phyloP scores from a whole-genome alignment of 2,888 invertebrate species.

The Theodoxus fluviatilis region DNA sequence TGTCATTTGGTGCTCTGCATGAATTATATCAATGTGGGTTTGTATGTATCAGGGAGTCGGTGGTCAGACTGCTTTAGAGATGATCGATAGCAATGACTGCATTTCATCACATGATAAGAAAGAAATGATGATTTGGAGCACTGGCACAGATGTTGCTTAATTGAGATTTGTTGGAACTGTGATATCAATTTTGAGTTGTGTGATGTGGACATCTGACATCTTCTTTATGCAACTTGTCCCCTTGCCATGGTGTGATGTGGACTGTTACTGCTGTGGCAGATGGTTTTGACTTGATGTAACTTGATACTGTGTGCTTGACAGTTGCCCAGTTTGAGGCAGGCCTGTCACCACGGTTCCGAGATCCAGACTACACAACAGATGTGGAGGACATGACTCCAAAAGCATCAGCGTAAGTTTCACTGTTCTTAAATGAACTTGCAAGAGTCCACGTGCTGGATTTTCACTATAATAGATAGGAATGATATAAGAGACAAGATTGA shows the following conservation, averaged over 20 bases:
- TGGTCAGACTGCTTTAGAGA: neutral
- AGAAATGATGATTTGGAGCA: no score
- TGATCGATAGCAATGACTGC: neutral
- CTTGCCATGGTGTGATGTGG: no score
- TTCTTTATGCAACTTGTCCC: no score
- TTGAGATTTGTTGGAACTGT: no score
- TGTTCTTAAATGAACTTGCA: neutral
- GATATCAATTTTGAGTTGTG: neutral
- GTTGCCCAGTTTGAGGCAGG: constrained; percentile 53
- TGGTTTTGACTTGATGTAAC: no score
- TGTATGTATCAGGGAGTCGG: no score
- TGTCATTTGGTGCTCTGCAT: no score
- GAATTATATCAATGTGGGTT: no score
- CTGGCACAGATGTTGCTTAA: no score
- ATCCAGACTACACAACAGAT: constrained; percentile 34
- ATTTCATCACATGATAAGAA: no score
- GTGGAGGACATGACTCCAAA: constrained; percentile 31
- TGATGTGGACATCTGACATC: neutral
- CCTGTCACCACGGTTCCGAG: constrained; percentile 38
- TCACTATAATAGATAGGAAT: no score
- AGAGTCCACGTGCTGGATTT: neutral
- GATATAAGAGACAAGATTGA: neutral
- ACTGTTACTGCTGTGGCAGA: no score
- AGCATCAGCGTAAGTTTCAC: constrained; percentile 27
- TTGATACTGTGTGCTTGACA: constrained; percentile 26